phyloP scores from a whole-genome alignment of 2,113 vertebrate genomes.

The Antennarius striatus region DNA sequence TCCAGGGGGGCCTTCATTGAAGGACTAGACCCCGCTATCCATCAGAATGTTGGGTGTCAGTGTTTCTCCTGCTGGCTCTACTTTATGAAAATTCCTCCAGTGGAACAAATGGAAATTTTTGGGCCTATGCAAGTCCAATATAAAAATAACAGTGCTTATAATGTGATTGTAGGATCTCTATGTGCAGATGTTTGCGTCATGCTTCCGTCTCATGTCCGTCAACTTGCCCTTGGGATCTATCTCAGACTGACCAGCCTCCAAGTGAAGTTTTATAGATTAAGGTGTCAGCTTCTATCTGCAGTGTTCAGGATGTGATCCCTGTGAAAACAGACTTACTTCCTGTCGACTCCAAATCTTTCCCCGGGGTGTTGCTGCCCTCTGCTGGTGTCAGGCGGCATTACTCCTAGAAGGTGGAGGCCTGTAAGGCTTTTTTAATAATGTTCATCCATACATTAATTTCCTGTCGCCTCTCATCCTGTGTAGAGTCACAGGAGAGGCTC shows the following conservation, averaged over 20 bases:
- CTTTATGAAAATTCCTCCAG: constrained; percentile 42
- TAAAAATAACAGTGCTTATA: background rate
- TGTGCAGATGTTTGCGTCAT: too few relatives aligned
- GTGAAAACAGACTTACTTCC: background rate
- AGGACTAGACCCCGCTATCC: constrained; percentile 55
- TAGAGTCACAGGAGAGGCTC: too few relatives aligned
- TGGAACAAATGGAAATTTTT: constrained; percentile 59
- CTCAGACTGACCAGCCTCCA: too few relatives aligned
- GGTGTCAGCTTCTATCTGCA: background rate
- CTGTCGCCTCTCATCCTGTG: too few relatives aligned
- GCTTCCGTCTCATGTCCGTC: too few relatives aligned
- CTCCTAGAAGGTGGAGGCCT: background rate
- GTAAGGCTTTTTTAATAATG: too few relatives aligned
- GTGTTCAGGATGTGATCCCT: background rate
- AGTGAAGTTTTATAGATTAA: too few relatives aligned
- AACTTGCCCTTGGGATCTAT: too few relatives aligned
- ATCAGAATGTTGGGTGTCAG: constrained; percentile 56
- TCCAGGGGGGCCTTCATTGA: constrained; percentile 62
- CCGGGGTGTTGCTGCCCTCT: constrained; percentile 66
- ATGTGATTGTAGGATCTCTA: background rate
- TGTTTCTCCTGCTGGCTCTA: constrained; percentile 42
- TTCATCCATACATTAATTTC: too few relatives aligned
- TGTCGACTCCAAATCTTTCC: constrained; percentile 8
- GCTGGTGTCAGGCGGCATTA: constrained; percentile 43
- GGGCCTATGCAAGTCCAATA: background rate